phyloP scores from a whole-genome alignment of 2,113 vertebrate species.

The Eonycteris spelaea region DNA sequence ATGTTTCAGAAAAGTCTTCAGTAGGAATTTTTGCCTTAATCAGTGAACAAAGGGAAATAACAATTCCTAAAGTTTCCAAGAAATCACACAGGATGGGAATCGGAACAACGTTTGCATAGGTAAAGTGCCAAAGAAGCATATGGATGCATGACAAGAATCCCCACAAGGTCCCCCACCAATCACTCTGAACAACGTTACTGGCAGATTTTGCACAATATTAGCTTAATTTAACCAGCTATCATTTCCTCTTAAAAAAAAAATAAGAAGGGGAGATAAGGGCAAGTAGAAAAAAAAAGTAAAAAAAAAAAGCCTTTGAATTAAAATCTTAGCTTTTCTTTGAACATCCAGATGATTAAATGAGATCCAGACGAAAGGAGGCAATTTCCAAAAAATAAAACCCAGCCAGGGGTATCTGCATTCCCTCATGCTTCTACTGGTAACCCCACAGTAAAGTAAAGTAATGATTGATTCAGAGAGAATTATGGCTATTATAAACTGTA shows the following conservation, averaged over 20 bases:
- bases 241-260: not conserved
- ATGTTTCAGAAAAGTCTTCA: not conserved
- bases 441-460: conserved; percentile 79
- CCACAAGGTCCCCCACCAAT: not conserved
- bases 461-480: conserved; percentile 86
- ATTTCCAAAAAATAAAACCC: conserved; percentile 75
- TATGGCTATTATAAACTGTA: conserved; percentile 86
- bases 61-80: not conserved
- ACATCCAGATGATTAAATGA: conserved; percentile 72
- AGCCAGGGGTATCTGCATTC: conserved; percentile 71
- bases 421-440: conserved; percentile 78
- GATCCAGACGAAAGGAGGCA: conserved; percentile 70
- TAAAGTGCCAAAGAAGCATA: not conserved
- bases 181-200: not conserved
- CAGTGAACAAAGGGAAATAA: not conserved
- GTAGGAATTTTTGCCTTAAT: not conserved
- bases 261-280: conserved; percentile 51
- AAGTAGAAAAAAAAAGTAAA: conserved; percentile 29
- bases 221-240: conserved; percentile 24
- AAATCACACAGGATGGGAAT: not conserved
- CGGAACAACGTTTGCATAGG: not conserved
- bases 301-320: conserved; percentile 53
- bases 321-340: conserved; percentile 71
- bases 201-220: conserved; percentile 28
- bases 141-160: not conserved